Percentiles rank a stretch among this genome's conserved stretches.
Evolutionary conservation across 2,113 vertebrate genomes (phyloP).

Genomic region (Cynoglossus semilaevis): DNA sequence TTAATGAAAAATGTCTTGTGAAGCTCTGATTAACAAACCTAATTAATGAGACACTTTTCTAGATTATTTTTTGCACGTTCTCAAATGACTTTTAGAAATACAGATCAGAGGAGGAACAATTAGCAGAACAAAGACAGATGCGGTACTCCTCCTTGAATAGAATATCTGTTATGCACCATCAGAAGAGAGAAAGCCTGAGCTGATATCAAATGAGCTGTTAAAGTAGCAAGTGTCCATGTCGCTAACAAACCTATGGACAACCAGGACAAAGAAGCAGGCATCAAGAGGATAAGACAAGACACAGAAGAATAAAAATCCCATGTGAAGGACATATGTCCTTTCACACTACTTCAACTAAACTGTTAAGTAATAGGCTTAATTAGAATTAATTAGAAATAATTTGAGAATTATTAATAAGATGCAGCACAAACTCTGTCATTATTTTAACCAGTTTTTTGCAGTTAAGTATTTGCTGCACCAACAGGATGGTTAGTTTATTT

Average conservation of each 20-base stretch:
- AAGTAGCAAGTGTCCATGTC: slow-evolving; percentile 24
- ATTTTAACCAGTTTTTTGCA: too few species aligned
- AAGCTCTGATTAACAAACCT: slow-evolving; percentile 70
- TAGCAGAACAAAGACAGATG: slow-evolving; percentile 59
- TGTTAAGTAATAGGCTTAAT: too few species aligned
- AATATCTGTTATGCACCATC: slow-evolving; percentile 37
- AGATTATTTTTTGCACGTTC: slow-evolving; percentile 30
- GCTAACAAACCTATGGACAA: slow-evolving; percentile 28
- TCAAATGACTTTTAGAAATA: slow-evolving; percentile 55
- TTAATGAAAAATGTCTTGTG: slow-evolving; percentile 45
- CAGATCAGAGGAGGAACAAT: slow-evolving; percentile 56
- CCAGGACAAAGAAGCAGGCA: slow-evolving; percentile 37
- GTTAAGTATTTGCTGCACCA: too few species aligned
- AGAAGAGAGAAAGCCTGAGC: slow-evolving; percentile 39
- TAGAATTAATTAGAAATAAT: too few species aligned
- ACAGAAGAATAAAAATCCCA: slow-evolving; percentile 16
- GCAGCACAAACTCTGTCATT: too few species aligned
- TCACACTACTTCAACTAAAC: background rate
- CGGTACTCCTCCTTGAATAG: slow-evolving; percentile 58
- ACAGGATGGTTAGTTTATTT: too few species aligned
- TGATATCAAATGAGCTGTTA: slow-evolving; percentile 28
- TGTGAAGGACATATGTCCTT: background rate
- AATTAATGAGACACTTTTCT: slow-evolving; percentile 63
- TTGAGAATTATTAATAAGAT: too few species aligned
- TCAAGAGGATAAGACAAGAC: slow-evolving; percentile 34